Evolutionary conservation across 2,113 vertebrate species (phyloP).

Genomic region (Balaeniceps rex): DNA sequence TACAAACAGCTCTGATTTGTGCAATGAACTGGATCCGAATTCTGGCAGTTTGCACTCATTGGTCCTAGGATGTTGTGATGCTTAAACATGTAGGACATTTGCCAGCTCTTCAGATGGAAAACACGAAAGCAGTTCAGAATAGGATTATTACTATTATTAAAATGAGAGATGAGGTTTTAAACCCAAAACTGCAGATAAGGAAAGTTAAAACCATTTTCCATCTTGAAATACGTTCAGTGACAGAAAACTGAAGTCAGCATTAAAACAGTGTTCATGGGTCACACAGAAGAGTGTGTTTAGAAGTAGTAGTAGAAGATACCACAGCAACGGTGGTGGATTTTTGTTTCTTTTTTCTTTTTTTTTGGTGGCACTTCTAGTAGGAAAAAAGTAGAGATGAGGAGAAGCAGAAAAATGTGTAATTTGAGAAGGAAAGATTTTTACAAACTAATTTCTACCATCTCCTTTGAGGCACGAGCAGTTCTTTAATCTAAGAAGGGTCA

Average conservation of each 20-base stretch:
- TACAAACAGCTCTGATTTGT: background rate
- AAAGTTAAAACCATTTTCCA: background rate
- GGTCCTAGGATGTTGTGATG: background rate
- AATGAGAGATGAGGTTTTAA: slow-evolving; percentile 12
- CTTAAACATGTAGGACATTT: background rate
- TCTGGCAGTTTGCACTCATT: background rate
- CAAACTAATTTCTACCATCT: background rate
- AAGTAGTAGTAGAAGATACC: background rate
- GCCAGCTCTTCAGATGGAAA: background rate
- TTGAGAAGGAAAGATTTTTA: background rate
- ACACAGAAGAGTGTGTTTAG: background rate
- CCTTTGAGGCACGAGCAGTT: background rate
- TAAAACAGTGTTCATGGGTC: background rate
- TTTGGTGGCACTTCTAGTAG: background rate
- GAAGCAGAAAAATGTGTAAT: background rate
- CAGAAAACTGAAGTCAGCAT: background rate
- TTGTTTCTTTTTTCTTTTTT: background rate
- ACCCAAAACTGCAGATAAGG: background rate
- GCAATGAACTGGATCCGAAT: background rate
- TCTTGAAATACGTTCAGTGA: background rate
- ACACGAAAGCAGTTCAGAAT: background rate
- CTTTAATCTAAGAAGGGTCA: background rate
- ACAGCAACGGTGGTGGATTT: background rate
- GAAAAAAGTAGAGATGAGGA: background rate
- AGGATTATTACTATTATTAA: background rate